Base-by-base conservation (phyloP, 2,888 invertebrate species). In the Leptopilina syphax region DNA sequence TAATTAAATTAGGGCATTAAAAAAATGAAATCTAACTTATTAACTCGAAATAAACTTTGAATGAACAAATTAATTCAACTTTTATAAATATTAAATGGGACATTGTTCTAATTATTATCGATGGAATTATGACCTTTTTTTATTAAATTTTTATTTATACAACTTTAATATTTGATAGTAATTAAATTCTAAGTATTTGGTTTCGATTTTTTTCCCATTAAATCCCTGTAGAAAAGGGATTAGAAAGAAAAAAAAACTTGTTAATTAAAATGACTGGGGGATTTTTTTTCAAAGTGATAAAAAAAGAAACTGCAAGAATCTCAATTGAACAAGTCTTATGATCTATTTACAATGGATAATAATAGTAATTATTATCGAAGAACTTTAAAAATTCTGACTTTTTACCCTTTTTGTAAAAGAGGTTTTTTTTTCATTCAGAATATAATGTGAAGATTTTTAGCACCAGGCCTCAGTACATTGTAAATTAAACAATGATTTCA, bases 331-430 rank as follows among this genome's bases (percentile, higher is more conserved):
- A 27, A 57, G 57, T 34, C 57, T 73, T 73, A 73, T 34, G 57
- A 73, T 57, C 73, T 73, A 73, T 57, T 50, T 73, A 73, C 73
- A 73, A 73, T 73, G 41, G n/a, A 57, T 57, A 73, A 50, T 50
- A 10, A 50, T 50, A 12, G 3, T 50, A 50, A 50, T 50, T 10
- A 50, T 9, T 3, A 73, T 70, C 70, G 73, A 73, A 73, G 73
- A 34, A 34, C 18, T 34, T 65, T 65, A 57, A 67, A 67, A 57
- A 57, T 73, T 73, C 57, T 57, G 57, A 73, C 10, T 10, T 50
- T 10, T 34, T 41, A 24, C 27, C 57, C 57, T 34, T 73, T 73
- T 57, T 57, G 1, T 50, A 50, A 73, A 73, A 8, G 8, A 34
- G 54, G 50, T 10, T 50, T 50, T 70, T 70, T 60, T 13, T 63